Percentiles rank a stretch among this genome's conserved stretches.
Evolutionary conservation across 2,888 invertebrate genomes (phyloP).

Genomic region (Invenusta paracnida): DNA sequence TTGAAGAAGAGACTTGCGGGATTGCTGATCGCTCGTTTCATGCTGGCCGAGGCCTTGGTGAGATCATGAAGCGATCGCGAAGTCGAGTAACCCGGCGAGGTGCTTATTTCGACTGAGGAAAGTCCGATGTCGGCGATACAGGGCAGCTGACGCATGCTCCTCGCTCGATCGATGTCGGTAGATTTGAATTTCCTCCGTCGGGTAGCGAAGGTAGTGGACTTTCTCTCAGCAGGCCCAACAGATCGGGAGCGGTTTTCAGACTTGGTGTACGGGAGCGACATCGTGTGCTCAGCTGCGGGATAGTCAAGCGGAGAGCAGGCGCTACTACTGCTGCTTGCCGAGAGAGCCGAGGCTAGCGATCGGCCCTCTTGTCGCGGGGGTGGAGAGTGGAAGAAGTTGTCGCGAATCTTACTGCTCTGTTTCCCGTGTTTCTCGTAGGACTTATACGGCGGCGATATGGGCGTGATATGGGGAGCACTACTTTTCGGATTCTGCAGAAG

Average conservation of each 20-base stretch:
- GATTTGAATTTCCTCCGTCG: slow-evolving; percentile 21
- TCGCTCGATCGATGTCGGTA: slow-evolving; percentile 32
- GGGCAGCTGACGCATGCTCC: neutral
- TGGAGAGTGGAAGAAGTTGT: neutral
- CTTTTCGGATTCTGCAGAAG: neutral
- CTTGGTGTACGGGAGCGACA: neutral
- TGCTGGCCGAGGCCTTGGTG: neutral
- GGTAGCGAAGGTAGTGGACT: neutral
- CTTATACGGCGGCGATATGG: neutral
- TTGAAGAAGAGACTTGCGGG: slow-evolving; percentile 34
- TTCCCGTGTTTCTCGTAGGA: neutral
- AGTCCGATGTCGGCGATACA: slow-evolving; percentile 2
- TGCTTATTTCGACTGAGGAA: too few relatives aligned
- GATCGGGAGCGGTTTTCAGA: neutral
- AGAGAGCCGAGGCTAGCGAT: neutral
- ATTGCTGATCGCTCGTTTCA: neutral
- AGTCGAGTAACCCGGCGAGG: too few relatives aligned
- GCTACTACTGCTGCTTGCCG: neutral
- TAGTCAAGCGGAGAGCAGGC: neutral
- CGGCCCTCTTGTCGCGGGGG: neutral
- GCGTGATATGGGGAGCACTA: neutral
- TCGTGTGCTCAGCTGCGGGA: neutral
- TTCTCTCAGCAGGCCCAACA: neutral
- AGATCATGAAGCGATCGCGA: slow-evolving; percentile 35
- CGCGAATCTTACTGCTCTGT: neutral